These are phyloP conservation scores for Schizopygopsis malacanthus DNA, from an alignment of 2,797 vertebrate species.

Conservation along the genomic window DNA sequence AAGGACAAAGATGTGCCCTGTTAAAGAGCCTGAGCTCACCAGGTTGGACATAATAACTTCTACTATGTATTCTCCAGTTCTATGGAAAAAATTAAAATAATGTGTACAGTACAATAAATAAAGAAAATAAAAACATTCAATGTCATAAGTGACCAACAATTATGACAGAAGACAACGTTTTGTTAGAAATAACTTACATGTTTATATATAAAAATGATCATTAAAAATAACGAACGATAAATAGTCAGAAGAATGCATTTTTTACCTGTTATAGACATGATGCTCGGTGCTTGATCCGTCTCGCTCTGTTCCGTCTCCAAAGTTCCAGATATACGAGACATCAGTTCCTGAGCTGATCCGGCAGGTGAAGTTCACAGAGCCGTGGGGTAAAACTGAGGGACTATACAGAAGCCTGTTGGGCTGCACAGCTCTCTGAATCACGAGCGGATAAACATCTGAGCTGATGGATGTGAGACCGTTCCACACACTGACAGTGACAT, in stretches of 20 bases:
- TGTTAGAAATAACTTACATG: not conserved
- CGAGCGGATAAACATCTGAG: conserved; percentile 71
- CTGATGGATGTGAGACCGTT: conserved; percentile 58
- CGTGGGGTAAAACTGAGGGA: conserved; percentile 75
- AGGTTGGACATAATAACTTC: conserved; percentile 77
- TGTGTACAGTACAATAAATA: not conserved
- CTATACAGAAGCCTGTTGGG: conserved; percentile 76
- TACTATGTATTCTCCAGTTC: conserved; percentile 81
- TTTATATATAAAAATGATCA: not conserved
- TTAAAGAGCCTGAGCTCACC: conserved; percentile 78
- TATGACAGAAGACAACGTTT: not conserved
- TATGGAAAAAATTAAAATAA: conserved; percentile 59
- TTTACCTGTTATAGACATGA: conserved; percentile 79
- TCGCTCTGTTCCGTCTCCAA: conserved; percentile 78
- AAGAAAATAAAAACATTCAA: too few species aligned
- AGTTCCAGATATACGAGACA: conserved; percentile 80
- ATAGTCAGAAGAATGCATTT: not conserved
- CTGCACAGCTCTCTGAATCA: conserved; percentile 76
- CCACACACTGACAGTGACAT: conserved; percentile 70
- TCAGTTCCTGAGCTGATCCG: conserved; percentile 78
- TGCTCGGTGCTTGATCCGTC: conserved; percentile 67
- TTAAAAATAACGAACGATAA: too few species aligned
- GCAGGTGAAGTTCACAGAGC: conserved; percentile 73
- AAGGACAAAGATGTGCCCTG: conserved; percentile 79
- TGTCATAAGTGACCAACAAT: not conserved